Evolutionary conservation across 2,888 invertebrate genomes (phyloP), one percentile per base, ranked within the genome.

Genomic region (Clanis bilineata): DNA sequence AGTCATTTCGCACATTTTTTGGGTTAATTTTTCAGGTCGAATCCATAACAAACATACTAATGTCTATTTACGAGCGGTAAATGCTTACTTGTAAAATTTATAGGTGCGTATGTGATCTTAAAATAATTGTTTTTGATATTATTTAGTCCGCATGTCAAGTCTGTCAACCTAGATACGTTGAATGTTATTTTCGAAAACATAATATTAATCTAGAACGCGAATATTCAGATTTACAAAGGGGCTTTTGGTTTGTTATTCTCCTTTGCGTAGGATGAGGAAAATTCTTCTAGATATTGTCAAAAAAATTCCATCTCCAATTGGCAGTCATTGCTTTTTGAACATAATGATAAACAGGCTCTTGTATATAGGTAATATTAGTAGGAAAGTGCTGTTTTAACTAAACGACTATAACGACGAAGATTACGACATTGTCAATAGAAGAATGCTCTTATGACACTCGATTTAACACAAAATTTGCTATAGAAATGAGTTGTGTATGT

Each of bases 71-170:
- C 32, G 32, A 51, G 28, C 18, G 51, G 1, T 32, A 10, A 51
- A 47, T 51, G 32, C 28, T 28, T 18, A 51, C 10, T 51, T 18
- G 12, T 18, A 10, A 32, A 51, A 51, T 51, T 51, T 51, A 51
- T 51, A 2, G 51, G 15, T 18, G 15, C 28, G 28, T 32, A n/a
- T 28, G 28, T 18, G 32, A 45, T 32, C 51, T 51, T 18, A 18
- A 51, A 32, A 51, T 51, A 51, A 51, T 51, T 32, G 47, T 47
- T 47, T 47, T 47, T 47, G 51, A 51, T 28, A 51, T 32, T 28
- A 51, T 32, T 28, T 51, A 51, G 32, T 51, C 28, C 28, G 32
- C 15, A 6, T 21, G 32, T 32, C 32, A 32, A 3, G 18, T n/a
- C 18, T 51, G 51, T 51, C 51, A 32, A 51, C 51, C 51, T 51